Conservation (phyloP, 1,140 invertebrate species). For the Eueides isabella region DNA sequence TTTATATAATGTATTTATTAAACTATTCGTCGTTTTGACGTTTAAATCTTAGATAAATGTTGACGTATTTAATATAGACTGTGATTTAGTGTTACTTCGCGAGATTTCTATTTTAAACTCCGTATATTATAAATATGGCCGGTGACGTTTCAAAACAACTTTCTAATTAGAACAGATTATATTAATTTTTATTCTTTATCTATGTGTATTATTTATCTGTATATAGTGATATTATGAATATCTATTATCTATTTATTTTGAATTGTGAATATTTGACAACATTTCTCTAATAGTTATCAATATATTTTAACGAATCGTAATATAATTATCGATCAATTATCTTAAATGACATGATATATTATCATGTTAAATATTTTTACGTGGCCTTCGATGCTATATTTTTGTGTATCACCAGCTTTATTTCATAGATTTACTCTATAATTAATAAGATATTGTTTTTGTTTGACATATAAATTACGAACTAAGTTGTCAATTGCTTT, state of each 20-base stretch:
- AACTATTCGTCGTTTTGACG: constrained; percentile 59
- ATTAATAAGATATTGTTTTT: constrained; percentile 12
- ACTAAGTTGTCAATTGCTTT: constrained; percentile 41
- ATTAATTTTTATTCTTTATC: background rate
- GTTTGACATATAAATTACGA: constrained; percentile 7
- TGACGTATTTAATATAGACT: constrained; percentile 78
- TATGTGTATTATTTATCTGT: constrained; percentile 1
- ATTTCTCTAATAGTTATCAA: background rate
- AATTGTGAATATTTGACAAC: background rate
- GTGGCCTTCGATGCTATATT: constrained; percentile 22
- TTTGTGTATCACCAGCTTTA: constrained; percentile 12
- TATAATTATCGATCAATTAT: constrained; percentile 20
- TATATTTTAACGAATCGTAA: background rate
- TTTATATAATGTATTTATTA: constrained; percentile 47
- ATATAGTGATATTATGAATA: background rate
- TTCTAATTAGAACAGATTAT: background rate
- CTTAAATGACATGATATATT: constrained; percentile 27
- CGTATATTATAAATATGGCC: constrained; percentile 36
- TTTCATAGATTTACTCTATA: constrained; percentile 14
- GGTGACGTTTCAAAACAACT: constrained; percentile 23
- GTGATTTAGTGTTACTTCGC: constrained; percentile 80
- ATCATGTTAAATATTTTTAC: constrained; percentile 26
- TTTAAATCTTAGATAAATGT: constrained; percentile 64
- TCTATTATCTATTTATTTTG: background rate
- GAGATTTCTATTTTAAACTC: constrained; percentile 74